These are phyloP conservation scores for Stomatorhinus ivindoensis DNA, from an alignment of 2,113 vertebrate genomes.

Conservation along the genomic window DNA sequence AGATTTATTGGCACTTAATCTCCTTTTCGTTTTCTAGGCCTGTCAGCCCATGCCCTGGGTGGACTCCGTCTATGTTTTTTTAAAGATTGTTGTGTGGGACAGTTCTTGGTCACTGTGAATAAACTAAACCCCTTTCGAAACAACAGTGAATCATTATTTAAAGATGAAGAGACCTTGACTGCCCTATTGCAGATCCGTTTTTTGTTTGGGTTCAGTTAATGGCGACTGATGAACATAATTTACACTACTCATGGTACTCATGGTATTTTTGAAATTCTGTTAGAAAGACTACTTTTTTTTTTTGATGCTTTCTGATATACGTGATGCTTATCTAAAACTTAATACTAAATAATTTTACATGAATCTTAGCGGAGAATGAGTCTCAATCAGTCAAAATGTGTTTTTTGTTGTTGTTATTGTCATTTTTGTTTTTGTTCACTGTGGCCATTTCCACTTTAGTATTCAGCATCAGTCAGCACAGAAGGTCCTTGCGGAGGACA, in stretches of 20 bases:
- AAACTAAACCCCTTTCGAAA: neutral
- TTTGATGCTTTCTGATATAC: neutral
- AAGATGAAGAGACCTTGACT: neutral
- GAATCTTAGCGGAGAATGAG: neutral
- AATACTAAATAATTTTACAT: neutral
- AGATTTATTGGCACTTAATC: neutral
- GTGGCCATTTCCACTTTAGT: neutral
- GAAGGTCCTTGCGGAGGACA: neutral
- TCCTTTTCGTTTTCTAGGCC: neutral
- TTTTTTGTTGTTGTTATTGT: neutral
- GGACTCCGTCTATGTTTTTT: neutral
- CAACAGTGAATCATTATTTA: neutral
- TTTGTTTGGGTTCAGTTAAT: neutral
- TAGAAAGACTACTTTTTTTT: neutral
- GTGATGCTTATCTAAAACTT: too few species aligned
- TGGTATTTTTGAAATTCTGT: neutral
- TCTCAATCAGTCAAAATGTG: neutral
- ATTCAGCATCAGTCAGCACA: neutral
- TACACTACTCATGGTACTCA: neutral
- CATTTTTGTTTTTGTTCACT: neutral
- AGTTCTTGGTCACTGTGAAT: neutral
- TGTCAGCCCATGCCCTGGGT: neutral
- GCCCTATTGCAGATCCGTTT: neutral
- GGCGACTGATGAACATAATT: neutral
- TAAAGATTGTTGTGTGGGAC: neutral